Evolutionary conservation across 2,797 vertebrate genomes (phyloP).

Genomic region (Cyprinella venusta): DNA sequence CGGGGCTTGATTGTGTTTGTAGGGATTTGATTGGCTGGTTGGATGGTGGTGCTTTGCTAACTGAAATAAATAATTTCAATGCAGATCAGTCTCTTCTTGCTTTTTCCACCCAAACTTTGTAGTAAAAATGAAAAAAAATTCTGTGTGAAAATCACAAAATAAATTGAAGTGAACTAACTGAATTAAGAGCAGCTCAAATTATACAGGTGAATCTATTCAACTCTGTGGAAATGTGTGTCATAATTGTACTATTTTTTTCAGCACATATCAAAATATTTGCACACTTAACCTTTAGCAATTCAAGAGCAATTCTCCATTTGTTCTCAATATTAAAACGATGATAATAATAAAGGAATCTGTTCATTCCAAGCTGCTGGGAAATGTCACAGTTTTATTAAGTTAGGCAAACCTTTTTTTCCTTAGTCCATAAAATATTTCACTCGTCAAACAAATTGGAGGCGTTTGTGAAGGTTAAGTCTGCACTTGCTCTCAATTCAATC

Average conservation of each 20-base stretch:
- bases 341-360: not conserved
- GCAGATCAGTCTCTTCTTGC: too few species aligned
- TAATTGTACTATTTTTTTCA: too few species aligned
- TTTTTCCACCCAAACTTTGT: too few species aligned
- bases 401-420: not conserved
- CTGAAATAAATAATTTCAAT: not conserved
- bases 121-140: too few species aligned
- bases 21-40: too few species aligned
- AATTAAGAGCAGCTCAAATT: not conserved
- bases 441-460: not conserved
- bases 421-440: not conserved
- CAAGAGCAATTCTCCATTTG: not conserved
- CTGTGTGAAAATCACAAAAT: too few species aligned
- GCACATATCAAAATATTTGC: not conserved
- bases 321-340: not conserved
- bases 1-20: too few species aligned
- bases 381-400: not conserved
- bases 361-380: not conserved
- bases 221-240: not conserved
- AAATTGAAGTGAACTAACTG: not conserved
- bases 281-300: not conserved
- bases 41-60: too few species aligned
- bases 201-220: not conserved
- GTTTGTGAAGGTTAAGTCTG: not conserved
- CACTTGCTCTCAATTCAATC: not conserved